These are phyloP conservation scores for Cheilosia scutellata DNA, from an alignment of 2,888 invertebrate genomes.

Conservation along the genomic window DNA sequence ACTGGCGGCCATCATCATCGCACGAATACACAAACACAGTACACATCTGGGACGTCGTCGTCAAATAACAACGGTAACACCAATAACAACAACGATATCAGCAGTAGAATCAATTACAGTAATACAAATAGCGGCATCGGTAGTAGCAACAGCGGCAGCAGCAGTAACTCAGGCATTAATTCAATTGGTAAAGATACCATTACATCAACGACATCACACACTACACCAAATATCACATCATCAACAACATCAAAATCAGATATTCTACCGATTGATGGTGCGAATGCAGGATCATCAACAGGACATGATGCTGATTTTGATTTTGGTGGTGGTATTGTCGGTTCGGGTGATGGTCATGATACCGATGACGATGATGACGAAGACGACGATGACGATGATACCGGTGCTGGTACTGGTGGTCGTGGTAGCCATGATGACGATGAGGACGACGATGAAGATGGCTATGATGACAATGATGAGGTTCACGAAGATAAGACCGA, in stretches of 20 bases:
- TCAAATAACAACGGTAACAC: constrained; percentile 79
- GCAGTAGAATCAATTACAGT: constrained; percentile 82
- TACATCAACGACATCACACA: constrained; percentile 76
- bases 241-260: constrained; percentile 70
- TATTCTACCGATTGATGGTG: constrained; percentile 56
- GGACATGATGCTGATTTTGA: constrained; percentile 77
- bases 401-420: constrained; percentile 71
- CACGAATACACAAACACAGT: constrained; percentile 79
- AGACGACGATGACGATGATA: constrained; percentile 70
- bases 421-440: constrained; percentile 67
- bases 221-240: constrained; percentile 57
- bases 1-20: constrained; percentile 81
- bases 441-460: constrained; percentile 46
- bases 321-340: constrained; percentile 76
- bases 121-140: constrained; percentile 83
- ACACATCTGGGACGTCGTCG: constrained; percentile 77
- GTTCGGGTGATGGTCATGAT: constrained; percentile 78
- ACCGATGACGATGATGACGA: constrained; percentile 77
- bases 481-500: constrained; percentile 71
- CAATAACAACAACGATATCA: constrained; percentile 81
- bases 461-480: constrained; percentile 53
- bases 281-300: constrained; percentile 41
- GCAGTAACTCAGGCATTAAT: constrained; percentile 82
- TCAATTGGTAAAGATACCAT: constrained; percentile 83
- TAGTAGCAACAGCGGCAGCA: constrained; percentile 82